Conservation (phyloP, 2,113 vertebrate genomes). For the Alouatta palliata region DNA sequence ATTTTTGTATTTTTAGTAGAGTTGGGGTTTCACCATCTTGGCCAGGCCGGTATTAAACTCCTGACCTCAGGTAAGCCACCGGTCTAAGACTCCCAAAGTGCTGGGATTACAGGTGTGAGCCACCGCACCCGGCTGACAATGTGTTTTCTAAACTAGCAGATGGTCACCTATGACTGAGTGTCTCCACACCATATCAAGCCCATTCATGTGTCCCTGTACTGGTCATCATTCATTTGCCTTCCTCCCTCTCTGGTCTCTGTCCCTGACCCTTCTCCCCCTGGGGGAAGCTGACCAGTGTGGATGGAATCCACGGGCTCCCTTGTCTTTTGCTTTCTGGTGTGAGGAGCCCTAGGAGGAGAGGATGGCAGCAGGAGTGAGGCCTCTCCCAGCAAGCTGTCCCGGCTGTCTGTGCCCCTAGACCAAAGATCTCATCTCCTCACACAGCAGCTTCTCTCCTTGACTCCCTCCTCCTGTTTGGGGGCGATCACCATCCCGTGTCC, state of each 20-base stretch:
- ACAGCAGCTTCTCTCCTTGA: neutral
- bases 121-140: neutral
- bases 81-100: neutral
- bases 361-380: neutral
- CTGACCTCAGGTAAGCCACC: neutral
- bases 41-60: neutral
- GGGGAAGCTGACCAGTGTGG: neutral
- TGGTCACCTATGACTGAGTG: no score
- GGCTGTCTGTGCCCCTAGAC: neutral
- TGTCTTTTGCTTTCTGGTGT: neutral
- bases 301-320: no score
- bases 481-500: rapidly evolving
- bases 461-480: neutral
- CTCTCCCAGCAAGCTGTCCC: neutral
- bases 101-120: neutral
- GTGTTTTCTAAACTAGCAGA: neutral
- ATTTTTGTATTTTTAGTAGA: no score
- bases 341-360: no score
- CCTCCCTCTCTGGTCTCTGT: no score
- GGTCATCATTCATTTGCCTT: no score
- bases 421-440: neutral
- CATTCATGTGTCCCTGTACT: rapidly evolving
- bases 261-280: neutral
- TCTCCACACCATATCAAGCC: neutral
- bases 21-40: no score